Base-by-base conservation (phyloP, 92 coral and sea anemone species). In the Siderastrea siderea region DNA sequence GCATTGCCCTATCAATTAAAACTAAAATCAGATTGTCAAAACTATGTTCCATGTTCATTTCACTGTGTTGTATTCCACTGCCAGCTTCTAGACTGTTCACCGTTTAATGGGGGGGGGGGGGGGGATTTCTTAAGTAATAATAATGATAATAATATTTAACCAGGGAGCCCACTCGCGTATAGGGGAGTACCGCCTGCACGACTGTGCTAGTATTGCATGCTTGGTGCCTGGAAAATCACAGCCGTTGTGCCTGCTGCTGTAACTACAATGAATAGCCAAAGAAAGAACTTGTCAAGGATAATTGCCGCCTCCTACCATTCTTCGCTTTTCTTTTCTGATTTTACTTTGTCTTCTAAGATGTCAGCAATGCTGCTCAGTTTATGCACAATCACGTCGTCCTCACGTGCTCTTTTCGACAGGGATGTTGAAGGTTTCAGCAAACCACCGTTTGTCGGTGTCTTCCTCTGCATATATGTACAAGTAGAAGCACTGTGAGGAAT, bases 301-400 rank as follows among this genome's bases (percentile, higher is more conserved):
- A 83, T 77, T 3, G 92, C 92, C 3, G 92, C 92, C 46, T 82
- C 65, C 84, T 89, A 75, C 92, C 92, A 89, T 26, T 89, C 92
- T 74, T 89, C 84, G 47, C 45, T 6, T 43, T 59, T 45, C 26
- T 11, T 43, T 43, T 80, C 75, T 45, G 58, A 61, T 51, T 47
- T 48, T n/a, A 61, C 26, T 64, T 53, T 59, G 43, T 64, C 84
- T 59, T 59, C 71, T 46, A 80, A 14, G 57, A 80, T 80, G 47
- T 15, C 12, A 4, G 61, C 57, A 15, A 80, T 80, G 15, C 54
- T 80, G 52, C 47, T 7, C 47, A 80, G 43, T 6, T 64, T 51
- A 4, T 0, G 68, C 17, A 61, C 43, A 26, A 80, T 47, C 2
- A 64, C 54, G 45, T n/a, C n/a, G n/a, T 71, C 76, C 9, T 71